phyloP scores from a whole-genome alignment of 1,140 invertebrate species.

The Vanessa atalanta region DNA sequence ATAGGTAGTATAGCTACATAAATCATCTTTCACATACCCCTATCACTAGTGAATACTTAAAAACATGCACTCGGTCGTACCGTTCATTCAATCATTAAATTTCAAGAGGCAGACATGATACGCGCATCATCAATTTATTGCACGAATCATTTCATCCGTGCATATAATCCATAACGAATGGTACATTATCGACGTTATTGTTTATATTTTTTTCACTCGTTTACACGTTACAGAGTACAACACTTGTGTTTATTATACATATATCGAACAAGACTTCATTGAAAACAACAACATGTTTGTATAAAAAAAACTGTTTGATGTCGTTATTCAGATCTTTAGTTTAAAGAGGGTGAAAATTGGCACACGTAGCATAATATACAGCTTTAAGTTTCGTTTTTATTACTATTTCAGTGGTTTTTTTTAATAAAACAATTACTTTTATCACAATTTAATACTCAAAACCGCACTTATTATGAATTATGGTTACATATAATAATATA shows the following conservation, averaged over 20 bases:
- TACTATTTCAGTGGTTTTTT: too few relatives aligned
- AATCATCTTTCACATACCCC: background rate
- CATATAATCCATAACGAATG: conserved; percentile 7
- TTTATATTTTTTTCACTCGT: conserved; percentile 7
- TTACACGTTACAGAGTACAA: background rate
- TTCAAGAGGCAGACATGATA: conserved; percentile 1
- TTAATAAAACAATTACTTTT: too few relatives aligned
- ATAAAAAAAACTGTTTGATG: background rate
- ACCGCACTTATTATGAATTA: too few relatives aligned
- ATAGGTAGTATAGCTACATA: too few relatives aligned
- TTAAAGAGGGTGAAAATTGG: too few relatives aligned
- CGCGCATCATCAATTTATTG: conserved; percentile 4
- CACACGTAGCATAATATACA: too few relatives aligned
- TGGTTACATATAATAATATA: too few relatives aligned
- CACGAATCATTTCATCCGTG: conserved; percentile 6
- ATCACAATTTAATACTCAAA: too few relatives aligned
- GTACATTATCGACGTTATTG: background rate
- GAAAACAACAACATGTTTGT: background rate
- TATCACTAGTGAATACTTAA: background rate
- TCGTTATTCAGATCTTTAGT: too few relatives aligned
- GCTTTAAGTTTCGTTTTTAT: too few relatives aligned
- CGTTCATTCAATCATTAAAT: background rate
- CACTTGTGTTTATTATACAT: background rate
- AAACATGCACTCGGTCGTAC: background rate
- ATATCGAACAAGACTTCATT: background rate